phyloP scores from a whole-genome alignment of 1,140 invertebrate genomes.

The Laupala kohalensis region DNA sequence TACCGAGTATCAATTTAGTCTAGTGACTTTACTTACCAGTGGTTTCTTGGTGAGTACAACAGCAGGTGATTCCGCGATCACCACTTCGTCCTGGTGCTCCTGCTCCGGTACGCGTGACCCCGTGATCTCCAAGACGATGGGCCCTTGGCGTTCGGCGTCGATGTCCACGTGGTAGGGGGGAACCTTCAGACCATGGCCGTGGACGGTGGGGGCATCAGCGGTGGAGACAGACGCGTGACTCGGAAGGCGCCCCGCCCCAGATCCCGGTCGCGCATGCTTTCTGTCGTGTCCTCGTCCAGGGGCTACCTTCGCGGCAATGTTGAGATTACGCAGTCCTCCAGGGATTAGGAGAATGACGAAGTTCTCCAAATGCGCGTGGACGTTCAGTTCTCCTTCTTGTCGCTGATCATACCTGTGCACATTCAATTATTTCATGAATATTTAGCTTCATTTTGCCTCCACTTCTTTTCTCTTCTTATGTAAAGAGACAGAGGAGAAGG shows the following conservation, averaged over 20 bases:
- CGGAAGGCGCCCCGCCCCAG: too few relatives aligned
- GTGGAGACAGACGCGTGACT: too few relatives aligned
- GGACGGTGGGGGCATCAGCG: too few relatives aligned
- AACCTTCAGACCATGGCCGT: background rate
- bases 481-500: too few relatives aligned
- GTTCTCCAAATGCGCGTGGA: slow-evolving; percentile 47
- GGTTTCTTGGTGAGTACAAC: background rate
- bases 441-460: too few relatives aligned
- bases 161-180: background rate
- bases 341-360: slow-evolving; percentile 35
- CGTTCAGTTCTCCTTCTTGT: slow-evolving; percentile 46
- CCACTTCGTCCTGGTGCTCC: background rate
- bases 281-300: background rate
- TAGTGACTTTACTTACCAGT: too few relatives aligned
- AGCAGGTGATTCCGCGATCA: background rate
- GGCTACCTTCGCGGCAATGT: background rate
- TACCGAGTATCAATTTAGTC: too few relatives aligned
- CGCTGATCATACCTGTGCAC: slow-evolving; percentile 42
- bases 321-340: background rate
- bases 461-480: too few relatives aligned
- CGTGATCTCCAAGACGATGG: background rate
- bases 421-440: too few relatives aligned
- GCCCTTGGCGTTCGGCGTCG: background rate
- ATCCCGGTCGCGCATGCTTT: background rate
- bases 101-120: background rate